phyloP scores from a whole-genome alignment of 2,888 invertebrate genomes.

The Drosophila niveifrons region DNA sequence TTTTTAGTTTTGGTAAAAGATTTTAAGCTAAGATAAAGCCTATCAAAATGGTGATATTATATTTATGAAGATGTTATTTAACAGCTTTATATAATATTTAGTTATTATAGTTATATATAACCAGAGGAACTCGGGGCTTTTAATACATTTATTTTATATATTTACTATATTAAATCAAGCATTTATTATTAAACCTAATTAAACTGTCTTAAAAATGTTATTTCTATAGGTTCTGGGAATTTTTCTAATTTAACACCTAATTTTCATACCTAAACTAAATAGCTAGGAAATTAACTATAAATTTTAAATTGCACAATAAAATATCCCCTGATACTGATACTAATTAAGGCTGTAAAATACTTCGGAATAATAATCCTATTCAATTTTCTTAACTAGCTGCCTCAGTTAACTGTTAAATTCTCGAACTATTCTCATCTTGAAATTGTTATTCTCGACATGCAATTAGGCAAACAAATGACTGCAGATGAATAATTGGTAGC shows the following conservation, averaged over 20 bases:
- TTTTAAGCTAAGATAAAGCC: too few relatives aligned
- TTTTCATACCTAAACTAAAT: too few relatives aligned
- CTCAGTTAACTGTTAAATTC: conserved; percentile 4
- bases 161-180: too few relatives aligned
- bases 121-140: too few relatives aligned
- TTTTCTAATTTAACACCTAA: neutral
- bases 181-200: too few relatives aligned
- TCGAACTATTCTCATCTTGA: neutral
- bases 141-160: too few relatives aligned
- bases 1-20: too few relatives aligned
- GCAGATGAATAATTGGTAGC: conserved; percentile 51
- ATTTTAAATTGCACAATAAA: neutral
- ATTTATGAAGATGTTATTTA: too few relatives aligned
- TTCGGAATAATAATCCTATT: neutral
- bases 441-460: conserved; percentile 2
- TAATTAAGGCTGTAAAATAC: neutral
- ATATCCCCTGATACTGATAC: neutral
- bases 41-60: too few relatives aligned
- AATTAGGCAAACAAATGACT: conserved; percentile 29
- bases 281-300: neutral
- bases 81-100: too few relatives aligned
- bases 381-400: neutral
- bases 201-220: too few relatives aligned
- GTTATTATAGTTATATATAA: too few relatives aligned
- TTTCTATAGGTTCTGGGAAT: neutral